Conservation (phyloP, 2,113 vertebrate species). For the Sebastes schlegelii region DNA sequence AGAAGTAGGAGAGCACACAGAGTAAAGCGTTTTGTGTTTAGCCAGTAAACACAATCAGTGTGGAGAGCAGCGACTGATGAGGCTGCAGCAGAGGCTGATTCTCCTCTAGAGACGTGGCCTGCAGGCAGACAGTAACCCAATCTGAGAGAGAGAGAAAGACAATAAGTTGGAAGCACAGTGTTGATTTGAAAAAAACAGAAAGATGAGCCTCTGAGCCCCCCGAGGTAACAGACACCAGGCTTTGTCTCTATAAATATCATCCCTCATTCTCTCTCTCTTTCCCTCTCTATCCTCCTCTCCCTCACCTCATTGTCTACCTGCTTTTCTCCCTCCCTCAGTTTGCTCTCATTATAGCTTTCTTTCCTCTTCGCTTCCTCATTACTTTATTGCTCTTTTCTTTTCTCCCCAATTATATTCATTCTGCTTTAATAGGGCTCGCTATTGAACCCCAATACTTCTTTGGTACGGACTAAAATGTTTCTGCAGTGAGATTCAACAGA, state of each 20-base stretch:
- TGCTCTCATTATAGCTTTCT: not conserved
- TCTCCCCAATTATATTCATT: not conserved
- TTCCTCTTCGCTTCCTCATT: not conserved
- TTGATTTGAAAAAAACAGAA: conserved; percentile 75
- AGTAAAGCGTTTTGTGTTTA: conserved; percentile 47
- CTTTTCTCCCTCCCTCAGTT: not conserved
- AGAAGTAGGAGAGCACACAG: not conserved
- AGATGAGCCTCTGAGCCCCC: conserved; percentile 66
- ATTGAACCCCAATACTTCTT: not conserved
- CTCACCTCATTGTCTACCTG: not conserved
- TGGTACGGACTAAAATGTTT: not conserved
- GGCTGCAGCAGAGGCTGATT: conserved; percentile 58
- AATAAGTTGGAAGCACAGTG: conserved; percentile 67
- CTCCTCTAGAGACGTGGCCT: conserved; percentile 35
- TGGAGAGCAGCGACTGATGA: conserved; percentile 52
- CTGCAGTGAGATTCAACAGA: not conserved
- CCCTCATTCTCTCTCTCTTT: conserved; percentile 32
- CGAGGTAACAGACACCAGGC: conserved; percentile 75
- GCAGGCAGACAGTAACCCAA: conserved; percentile 68
- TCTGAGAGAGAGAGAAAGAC: conserved; percentile 59
- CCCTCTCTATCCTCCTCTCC: not conserved
- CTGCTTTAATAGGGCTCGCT: not conserved
- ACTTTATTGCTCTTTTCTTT: conserved; percentile 9
- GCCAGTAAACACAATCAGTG: conserved; percentile 70
- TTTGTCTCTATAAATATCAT: conserved; percentile 85